Evolutionary conservation across 2,113 vertebrate genomes (phyloP), one percentile per base, ranked within the genome.

Genomic region (Gopherus flavomarginatus): DNA sequence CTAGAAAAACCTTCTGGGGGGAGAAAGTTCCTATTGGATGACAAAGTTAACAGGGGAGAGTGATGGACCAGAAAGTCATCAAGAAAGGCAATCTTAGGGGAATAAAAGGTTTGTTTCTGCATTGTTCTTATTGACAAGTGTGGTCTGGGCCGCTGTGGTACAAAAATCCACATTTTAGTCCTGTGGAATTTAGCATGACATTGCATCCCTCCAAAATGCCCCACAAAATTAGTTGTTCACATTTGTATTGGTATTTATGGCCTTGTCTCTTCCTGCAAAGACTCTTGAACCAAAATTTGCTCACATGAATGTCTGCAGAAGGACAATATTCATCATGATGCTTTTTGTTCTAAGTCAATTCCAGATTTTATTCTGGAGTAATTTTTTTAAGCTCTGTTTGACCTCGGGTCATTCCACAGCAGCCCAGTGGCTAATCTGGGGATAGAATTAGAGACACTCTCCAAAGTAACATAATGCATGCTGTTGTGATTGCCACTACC

Each of bases 1-100:
- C 6, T 52, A 62, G 65, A 88, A 83, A 52, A 89, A 88, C 22
- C 1, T 0, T 1, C 54, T 35, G 6, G 80, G 87, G 88, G 77
- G 88, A 95, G 87, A 80, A 53, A 1, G 13, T 31, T 88, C 87
- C 78, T 89, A 10, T 54, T 77, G 35, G 24, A 93, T 4, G 29
- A 16, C 1, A 82, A 86, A 94, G 84, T 1, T 35, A 47, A 92
- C 79, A 31, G 38, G 13, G 11, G 72, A 77, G 21, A 26, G 22
- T 26, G 26, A 12, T 77, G 42, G 14, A 89, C 69, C 5, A 56
- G 47, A 44, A 72, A 88, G 6, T 2, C 11, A 26, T 57, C 49
- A 44, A 80, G 27, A 50, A 38, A 90, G 81, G 35, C 1, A 2
- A 87, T 47, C 53, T 50, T 79, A 5, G 31, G n/a, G 81, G 5